Percentiles rank a stretch among this genome's conserved stretches.
phyloP scores from a whole-genome alignment of 2,888 invertebrate genomes.

The Agonum fuliginosum region DNA sequence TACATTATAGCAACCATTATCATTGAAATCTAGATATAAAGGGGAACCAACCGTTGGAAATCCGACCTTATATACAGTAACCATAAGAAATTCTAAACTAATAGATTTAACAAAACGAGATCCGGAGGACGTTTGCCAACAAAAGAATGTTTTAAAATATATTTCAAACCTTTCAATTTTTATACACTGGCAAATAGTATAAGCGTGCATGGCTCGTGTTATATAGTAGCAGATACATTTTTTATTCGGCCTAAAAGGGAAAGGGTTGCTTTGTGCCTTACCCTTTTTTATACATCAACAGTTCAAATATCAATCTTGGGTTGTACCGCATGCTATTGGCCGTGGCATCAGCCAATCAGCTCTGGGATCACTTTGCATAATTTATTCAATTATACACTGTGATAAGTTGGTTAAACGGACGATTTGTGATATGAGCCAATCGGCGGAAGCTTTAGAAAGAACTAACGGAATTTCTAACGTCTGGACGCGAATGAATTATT shows the following conservation, averaged over 20 bases:
- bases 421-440: slow-evolving; percentile 40
- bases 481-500: slow-evolving; percentile 27
- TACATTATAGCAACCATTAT: slow-evolving; percentile 24
- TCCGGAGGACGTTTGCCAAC: slow-evolving; percentile 55
- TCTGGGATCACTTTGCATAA: slow-evolving; percentile 51
- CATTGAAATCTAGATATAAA: slow-evolving; percentile 50
- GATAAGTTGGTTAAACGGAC: slow-evolving; percentile 27
- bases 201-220: slow-evolving; percentile 69
- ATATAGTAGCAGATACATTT: slow-evolving; percentile 67
- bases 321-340: slow-evolving; percentile 32
- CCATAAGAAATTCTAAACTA: slow-evolving; percentile 29
- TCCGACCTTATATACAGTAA: neutral
- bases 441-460: slow-evolving; percentile 17
- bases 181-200: slow-evolving; percentile 67
- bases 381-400: slow-evolving; percentile 56
- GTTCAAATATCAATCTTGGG: slow-evolving; percentile 24
- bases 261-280: slow-evolving; percentile 63
- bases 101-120: slow-evolving; percentile 32
- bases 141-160: slow-evolving; percentile 64
- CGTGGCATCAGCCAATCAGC: slow-evolving; percentile 40
- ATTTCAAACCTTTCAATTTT: slow-evolving; percentile 63
- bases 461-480: slow-evolving; percentile 39
- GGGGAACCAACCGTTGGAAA: slow-evolving; percentile 19
- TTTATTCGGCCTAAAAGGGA: slow-evolving; percentile 62
- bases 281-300: slow-evolving; percentile 42